Evolutionary conservation across 2,113 vertebrate species (phyloP), one percentile per base, ranked within the genome.

Genomic region (Vicugna pacos): DNA sequence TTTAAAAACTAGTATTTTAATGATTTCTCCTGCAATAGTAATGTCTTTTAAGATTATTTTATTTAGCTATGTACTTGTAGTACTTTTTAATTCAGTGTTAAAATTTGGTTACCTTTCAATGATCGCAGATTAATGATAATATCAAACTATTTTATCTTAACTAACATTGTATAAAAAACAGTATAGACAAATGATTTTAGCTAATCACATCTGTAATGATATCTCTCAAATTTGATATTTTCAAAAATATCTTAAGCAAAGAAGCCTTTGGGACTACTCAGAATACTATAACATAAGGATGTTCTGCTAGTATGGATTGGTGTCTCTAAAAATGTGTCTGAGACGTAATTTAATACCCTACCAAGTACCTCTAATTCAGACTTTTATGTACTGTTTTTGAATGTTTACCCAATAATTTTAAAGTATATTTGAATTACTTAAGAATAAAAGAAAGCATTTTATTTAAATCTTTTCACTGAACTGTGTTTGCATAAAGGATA

Each of bases 51-150:
- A 82, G 12, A 2, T n/a, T 84, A 0, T 62, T 86, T 69, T 42
- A 38, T 88, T 83, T 64, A 85, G 8, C 50, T 95, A 2, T 9
- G 8, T 35, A n/a, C 14, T 81, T 32, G 0, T 19, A 70, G 19
- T 70, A 50, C n/a, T 76, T 92, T 82, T 72, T 52, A 32, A 42
- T 56, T 85, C 10, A 69, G 11, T 91, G 42, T 76, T 89, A 82
- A 64, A 93, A 80, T 65, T 56, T n/a, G 24, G 6, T 65, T 89
- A 30, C 46, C 54, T 92, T 58, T 93, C 91, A 94, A 50, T 94
- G 77, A 50, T 65, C 86, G 70, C 1, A 85, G 35, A 93, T 73
- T 35, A 69, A 76, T 32, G 62, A 73, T 89, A 38, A 76, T 58
- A 26, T 46, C 20, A 8, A 79, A 87, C 32, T 82, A 5, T 89